These are phyloP conservation scores for Stichopus horrens DNA, from an alignment of 53 echinoderm and acorn worm species.

Conservation along the genomic window DNA sequence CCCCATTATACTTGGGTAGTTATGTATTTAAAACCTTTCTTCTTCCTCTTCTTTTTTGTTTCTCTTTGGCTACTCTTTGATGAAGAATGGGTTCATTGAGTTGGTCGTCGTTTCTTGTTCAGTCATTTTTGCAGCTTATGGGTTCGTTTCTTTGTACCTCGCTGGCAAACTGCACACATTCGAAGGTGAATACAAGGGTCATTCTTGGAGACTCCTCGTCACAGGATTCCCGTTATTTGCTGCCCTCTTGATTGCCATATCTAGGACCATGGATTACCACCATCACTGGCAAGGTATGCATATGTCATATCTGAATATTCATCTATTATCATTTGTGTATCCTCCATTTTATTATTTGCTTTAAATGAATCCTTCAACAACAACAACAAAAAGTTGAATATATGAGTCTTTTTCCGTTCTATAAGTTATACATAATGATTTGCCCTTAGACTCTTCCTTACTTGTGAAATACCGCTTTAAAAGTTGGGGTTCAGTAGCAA, in stretches of 20 bases:
- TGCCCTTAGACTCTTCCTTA: no score
- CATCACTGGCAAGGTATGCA: slow-evolving; percentile 94
- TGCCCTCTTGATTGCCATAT: slow-evolving; percentile 76
- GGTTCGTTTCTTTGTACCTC: slow-evolving; percentile 75
- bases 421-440: no score
- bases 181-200: slow-evolving; percentile 71
- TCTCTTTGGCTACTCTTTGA: no score
- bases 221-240: slow-evolving; percentile 59
- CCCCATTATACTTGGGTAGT: no score
- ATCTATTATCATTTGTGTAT: not conserved
- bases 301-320: not conserved
- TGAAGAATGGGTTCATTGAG: no score
- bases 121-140: slow-evolving; percentile 81
- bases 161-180: slow-evolving; percentile 90
- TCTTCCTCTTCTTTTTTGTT: no score
- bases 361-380: no score
- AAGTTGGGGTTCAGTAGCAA: no score
- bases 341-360: not conserved
- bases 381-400: no score
- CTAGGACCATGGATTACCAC: slow-evolving; percentile 91
- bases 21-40: no score
- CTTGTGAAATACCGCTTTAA: no score
- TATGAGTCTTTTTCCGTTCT: no score
- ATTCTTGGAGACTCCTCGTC: slow-evolving; percentile 67
- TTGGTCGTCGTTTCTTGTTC: not conserved